A percentile compares a stretch with the other conserved stretches of the same genome.
phyloP scores from a whole-genome alignment of 2,797 vertebrate species.

The Picus viridis region DNA sequence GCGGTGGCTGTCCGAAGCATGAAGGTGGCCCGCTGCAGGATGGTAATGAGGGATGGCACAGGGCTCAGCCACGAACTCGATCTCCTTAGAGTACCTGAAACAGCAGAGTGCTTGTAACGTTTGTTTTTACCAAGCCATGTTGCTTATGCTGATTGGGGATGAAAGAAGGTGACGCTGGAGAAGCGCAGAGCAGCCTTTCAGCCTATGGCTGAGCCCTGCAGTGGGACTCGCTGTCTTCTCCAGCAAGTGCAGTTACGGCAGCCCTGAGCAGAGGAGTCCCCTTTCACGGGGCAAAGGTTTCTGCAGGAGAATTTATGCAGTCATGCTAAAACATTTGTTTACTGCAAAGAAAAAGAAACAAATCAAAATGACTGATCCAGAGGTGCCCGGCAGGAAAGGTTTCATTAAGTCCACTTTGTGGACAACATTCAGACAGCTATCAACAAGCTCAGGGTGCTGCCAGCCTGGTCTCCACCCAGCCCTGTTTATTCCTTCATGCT shows the following conservation, averaged over 20 bases:
- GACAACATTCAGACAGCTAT: background rate
- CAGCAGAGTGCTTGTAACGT: background rate
- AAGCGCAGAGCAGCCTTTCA: background rate
- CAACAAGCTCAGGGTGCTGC: background rate
- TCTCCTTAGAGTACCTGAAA: background rate
- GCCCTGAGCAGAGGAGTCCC: background rate
- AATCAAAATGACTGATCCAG: background rate
- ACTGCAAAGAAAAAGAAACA: background rate
- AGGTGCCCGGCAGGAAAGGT: background rate
- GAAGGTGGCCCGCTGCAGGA: background rate
- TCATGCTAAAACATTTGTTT: background rate
- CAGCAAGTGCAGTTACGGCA: background rate
- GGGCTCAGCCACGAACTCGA: background rate
- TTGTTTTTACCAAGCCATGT: background rate
- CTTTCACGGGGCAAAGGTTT: background rate
- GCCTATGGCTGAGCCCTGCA: background rate
- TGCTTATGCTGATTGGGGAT: background rate
- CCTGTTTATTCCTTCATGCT: background rate
- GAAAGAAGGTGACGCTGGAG: background rate
- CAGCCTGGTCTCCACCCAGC: background rate
- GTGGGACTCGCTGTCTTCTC: background rate
- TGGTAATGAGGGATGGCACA: background rate
- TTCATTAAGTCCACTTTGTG: background rate
- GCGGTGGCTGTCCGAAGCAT: background rate
- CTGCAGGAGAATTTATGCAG: background rate